Conservation (phyloP, 2,888 invertebrate species). For the Agonopterix subpropinquella region DNA sequence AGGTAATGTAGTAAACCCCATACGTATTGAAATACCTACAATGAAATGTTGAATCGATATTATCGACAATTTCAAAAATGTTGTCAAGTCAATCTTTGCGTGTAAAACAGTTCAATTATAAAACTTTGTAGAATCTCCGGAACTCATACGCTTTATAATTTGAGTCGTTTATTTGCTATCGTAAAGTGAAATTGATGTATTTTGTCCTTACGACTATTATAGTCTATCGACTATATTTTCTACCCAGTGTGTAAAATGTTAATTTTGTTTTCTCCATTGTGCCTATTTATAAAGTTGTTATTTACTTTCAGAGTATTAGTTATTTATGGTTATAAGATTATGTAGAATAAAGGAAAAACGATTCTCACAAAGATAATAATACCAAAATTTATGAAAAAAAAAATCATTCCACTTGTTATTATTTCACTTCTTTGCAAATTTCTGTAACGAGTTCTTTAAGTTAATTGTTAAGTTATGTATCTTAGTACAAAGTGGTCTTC, state of each 20-base stretch:
- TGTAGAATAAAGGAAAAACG: conserved; percentile 32
- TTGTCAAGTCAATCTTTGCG: too few species aligned
- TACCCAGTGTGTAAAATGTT: background rate
- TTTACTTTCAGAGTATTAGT: conserved; percentile 53
- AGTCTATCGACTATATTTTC: background rate
- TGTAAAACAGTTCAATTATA: too few species aligned
- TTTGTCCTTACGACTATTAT: background rate
- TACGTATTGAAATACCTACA: background rate
- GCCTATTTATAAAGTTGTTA: conserved; percentile 54
- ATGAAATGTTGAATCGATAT: too few species aligned
- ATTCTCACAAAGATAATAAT: conserved; percentile 38
- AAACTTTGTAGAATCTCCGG: conserved; percentile 10
- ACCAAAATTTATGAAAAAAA: conserved; percentile 14
- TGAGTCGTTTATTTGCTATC: too few species aligned
- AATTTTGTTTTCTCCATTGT: conserved; percentile 35
- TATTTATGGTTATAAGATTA: conserved; percentile 39
- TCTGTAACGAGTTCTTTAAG: conserved; percentile 30
- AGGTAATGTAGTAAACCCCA: conserved; percentile 29
- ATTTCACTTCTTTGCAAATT: conserved; percentile 47
- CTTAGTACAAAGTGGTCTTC: conserved; percentile 66
- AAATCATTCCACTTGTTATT: conserved; percentile 64
- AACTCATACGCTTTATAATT: conserved; percentile 1
- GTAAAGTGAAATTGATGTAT: background rate
- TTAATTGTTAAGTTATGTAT: conserved; percentile 43
- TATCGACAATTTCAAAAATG: background rate